Conservation (phyloP, 2,113 vertebrate genomes). For the Rhinopomastus cyanomelas region DNA sequence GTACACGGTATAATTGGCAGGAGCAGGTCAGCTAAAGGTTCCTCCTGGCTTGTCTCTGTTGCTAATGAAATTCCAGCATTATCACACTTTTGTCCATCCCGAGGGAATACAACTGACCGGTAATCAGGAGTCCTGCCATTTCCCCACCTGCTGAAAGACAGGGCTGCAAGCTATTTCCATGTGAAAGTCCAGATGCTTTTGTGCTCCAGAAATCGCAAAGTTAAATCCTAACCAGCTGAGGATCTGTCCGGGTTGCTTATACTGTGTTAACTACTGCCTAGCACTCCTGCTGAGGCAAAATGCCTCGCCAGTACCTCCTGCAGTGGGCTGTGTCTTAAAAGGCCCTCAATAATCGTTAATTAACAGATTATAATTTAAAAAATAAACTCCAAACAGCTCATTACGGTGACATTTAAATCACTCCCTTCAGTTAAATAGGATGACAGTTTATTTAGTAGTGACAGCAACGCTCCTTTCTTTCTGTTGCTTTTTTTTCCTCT, state of each 20-base stretch:
- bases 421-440: conserved; percentile 12
- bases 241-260: conserved; percentile 4
- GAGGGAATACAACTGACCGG: neutral
- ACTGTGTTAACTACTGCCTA: conserved; percentile 32
- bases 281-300: conserved; percentile 45
- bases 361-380: conserved; percentile 59
- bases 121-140: neutral
- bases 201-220: conserved; percentile 9
- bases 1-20: neutral
- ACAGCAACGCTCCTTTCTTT: conserved; percentile 5
- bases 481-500: neutral
- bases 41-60: neutral
- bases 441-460: conserved; percentile 37
- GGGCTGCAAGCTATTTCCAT: neutral
- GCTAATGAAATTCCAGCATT: neutral
- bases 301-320: conserved; percentile 31
- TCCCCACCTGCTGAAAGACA: conserved; percentile 2
- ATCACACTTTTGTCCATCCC: neutral
- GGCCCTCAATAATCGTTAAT: conserved; percentile 51
- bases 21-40: neutral
- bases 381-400: conserved; percentile 47
- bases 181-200: conserved; percentile 25
- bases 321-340: conserved; percentile 51
- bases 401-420: conserved; percentile 52
- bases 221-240: conserved; percentile 26